Conservation (phyloP, 1,140 invertebrate genomes). For the Drosophila pectinifera region DNA sequence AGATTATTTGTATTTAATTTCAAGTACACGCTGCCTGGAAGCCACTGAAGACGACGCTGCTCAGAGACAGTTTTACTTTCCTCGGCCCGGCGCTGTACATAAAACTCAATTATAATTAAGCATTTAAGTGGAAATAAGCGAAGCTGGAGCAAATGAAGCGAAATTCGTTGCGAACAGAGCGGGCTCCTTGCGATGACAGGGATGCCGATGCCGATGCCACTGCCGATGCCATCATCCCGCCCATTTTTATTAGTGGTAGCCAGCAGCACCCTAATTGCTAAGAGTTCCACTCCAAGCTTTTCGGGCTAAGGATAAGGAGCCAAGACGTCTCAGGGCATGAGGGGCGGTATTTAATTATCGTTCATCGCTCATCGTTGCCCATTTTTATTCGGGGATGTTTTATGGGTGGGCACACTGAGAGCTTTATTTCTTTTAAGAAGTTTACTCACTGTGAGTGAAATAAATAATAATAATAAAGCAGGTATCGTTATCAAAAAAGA, state of each 20-base stretch:
- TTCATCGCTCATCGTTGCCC: conserved; percentile 51
- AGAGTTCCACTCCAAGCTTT: conserved; percentile 60
- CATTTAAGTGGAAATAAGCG: conserved; percentile 77
- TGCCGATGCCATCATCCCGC: conserved; percentile 19
- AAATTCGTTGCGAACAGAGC: conserved; percentile 12
- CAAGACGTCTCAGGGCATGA: conserved; percentile 10
- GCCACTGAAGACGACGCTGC: conserved; percentile 24
- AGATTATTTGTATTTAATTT: conserved; percentile 84
- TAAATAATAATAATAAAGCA: too few relatives aligned
- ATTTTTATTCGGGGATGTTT: conserved; percentile 34
- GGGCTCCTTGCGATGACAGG: conserved; percentile 15
- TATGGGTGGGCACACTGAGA: conserved; percentile 17
- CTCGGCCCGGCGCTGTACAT: conserved; percentile 39
- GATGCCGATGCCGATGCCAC: conserved; percentile 15
- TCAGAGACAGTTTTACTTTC: conserved; percentile 56
- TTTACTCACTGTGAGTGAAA: too few relatives aligned
- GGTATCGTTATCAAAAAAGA: not conserved
- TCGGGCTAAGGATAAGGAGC: conserved; percentile 2
- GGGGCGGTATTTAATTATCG: conserved; percentile 72
- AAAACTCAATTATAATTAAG: conserved; percentile 84
- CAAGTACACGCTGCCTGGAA: conserved; percentile 58
- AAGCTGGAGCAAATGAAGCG: conserved; percentile 73
- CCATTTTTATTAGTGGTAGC: conserved; percentile 66
- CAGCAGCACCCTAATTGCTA: conserved; percentile 70
- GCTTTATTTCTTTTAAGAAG: not conserved